Evolutionary conservation across 2,888 invertebrate species (phyloP).

Genomic region (Stenoptilia bipunctidactyla): DNA sequence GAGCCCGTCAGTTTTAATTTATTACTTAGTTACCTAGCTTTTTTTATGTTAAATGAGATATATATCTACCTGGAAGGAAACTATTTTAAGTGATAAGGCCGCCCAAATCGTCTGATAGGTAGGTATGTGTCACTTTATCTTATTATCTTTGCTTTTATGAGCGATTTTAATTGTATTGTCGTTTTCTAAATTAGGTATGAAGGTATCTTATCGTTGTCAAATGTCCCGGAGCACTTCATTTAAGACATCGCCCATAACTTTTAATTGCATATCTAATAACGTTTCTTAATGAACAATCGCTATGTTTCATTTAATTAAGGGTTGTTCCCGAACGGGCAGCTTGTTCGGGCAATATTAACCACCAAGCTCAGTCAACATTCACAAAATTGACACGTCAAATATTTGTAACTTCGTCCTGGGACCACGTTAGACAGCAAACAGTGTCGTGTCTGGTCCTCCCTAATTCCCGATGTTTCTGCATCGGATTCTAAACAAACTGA

Average conservation of each 20-base stretch:
- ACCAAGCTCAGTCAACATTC: constrained; percentile 71
- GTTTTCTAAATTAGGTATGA: no score
- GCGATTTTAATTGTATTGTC: no score
- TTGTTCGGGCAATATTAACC: constrained; percentile 67
- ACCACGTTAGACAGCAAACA: constrained; percentile 70
- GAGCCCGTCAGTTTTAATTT: no score
- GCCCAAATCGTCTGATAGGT: no score
- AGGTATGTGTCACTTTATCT: no score
- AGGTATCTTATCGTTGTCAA: no score
- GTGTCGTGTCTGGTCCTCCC: constrained; percentile 69
- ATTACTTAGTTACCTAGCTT: no score
- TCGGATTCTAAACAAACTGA: constrained; percentile 18
- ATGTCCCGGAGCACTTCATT: no score
- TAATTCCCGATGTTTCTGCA: constrained; percentile 68
- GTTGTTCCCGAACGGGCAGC: constrained; percentile 40
- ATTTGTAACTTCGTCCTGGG: constrained; percentile 71
- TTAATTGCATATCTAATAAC: not conserved
- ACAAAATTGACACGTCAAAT: constrained; percentile 73
- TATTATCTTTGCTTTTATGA: no score
- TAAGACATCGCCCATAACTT: not conserved
- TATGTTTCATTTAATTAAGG: constrained; percentile 62
- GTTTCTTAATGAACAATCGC: constrained; percentile 51
- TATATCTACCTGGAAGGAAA: no score
- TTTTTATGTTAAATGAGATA: no score
- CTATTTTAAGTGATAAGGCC: no score